These are phyloP conservation scores for Hipposideros larvatus DNA, from an alignment of 2,797 vertebrate species.

Conservation along the genomic window DNA sequence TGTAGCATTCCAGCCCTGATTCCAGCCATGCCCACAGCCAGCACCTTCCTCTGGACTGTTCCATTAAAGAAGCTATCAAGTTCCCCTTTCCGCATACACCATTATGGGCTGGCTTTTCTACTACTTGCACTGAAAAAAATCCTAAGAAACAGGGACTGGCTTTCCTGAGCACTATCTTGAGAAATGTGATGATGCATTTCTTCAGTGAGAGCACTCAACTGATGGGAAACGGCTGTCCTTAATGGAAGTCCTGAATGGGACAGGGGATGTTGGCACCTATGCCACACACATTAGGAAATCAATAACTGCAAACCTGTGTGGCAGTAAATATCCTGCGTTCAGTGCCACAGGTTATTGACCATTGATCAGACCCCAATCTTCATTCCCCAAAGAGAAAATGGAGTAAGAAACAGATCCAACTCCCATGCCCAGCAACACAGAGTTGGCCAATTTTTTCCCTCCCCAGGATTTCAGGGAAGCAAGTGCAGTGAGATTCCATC, in stretches of 20 bases:
- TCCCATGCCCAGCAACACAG: not conserved
- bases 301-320: not conserved
- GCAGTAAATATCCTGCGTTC: not conserved
- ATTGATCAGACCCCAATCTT: not conserved
- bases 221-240: not conserved
- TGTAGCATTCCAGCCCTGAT: rapidly evolving
- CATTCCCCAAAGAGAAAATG: slow-evolving; percentile 28
- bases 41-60: not conserved
- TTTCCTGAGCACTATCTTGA: slow-evolving; percentile 9
- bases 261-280: not conserved
- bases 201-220: not conserved
- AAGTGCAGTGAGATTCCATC: not conserved
- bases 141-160: not conserved
- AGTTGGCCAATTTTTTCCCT: not conserved
- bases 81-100: not conserved
- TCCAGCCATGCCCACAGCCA: not conserved
- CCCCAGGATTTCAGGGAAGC: slow-evolving; percentile 53
- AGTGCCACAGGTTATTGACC: not conserved
- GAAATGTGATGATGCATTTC: not conserved
- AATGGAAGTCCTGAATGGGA: not conserved
- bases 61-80: not conserved
- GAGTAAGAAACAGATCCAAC: slow-evolving; percentile 22
- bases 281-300: not conserved
- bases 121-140: not conserved
- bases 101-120: not conserved